These are phyloP conservation scores for Unio delphinus DNA, from an alignment of 2,888 invertebrate species.

Conservation along the genomic window DNA sequence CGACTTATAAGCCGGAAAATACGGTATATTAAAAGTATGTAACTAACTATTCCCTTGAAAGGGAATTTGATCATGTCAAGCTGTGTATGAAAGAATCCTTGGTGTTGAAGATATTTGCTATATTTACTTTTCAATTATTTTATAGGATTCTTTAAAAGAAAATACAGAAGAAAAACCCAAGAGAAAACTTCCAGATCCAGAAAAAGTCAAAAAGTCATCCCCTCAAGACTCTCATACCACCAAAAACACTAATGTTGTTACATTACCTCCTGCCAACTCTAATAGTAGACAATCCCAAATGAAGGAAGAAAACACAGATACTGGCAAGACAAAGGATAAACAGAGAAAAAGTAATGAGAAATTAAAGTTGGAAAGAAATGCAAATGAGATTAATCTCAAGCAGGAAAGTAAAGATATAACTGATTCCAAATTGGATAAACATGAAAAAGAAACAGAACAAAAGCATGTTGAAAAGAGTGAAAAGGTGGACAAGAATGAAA, in stretches of 20 bases:
- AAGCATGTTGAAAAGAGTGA: constrained; percentile 23
- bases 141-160: constrained; percentile 20
- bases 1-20: too few species aligned
- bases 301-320: neutral
- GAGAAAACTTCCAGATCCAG: constrained; percentile 54
- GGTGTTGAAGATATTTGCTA: too few species aligned
- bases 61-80: too few species aligned
- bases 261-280: constrained; percentile 19
- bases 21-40: too few species aligned
- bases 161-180: constrained; percentile 53
- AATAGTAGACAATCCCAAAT: constrained; percentile 5
- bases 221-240: constrained; percentile 17
- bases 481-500: constrained; percentile 30
- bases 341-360: constrained; percentile 5
- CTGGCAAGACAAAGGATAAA: constrained; percentile 4
- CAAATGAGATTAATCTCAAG: constrained; percentile 5
- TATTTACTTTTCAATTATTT: too few species aligned
- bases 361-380: constrained; percentile 14
- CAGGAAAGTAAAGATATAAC: constrained; percentile 12
- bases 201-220: constrained; percentile 48
- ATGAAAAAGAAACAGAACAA: constrained; percentile 19
- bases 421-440: constrained; percentile 13
- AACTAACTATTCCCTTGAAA: too few species aligned
- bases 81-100: too few species aligned
- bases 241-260: constrained; percentile 19